Conservation (phyloP, 2,113 vertebrate genomes). For the Corythoichthys intestinalis region DNA sequence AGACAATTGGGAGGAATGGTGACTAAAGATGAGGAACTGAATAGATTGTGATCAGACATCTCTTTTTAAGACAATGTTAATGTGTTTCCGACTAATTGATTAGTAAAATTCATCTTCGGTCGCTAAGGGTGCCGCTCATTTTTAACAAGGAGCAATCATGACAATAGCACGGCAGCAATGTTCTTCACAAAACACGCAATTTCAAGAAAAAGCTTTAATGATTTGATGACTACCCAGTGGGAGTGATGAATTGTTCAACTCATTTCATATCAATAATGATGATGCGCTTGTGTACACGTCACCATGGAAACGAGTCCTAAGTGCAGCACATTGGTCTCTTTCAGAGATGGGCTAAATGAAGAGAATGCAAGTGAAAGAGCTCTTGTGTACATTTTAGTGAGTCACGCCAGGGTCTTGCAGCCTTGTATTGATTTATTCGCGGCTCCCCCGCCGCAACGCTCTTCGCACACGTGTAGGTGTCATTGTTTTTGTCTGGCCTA, state of each 20-base stretch:
- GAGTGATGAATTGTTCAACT: slow-evolving; percentile 14
- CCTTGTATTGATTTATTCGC: not conserved
- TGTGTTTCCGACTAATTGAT: not conserved
- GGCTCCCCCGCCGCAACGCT: slow-evolving; percentile 37
- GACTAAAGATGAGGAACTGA: not conserved
- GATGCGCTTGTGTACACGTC: slow-evolving; percentile 48
- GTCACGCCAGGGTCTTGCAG: not conserved
- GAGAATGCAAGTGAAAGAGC: not conserved
- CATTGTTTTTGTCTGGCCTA: slow-evolving; percentile 48
- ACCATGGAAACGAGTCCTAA: slow-evolving; percentile 46
- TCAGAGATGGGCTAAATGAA: slow-evolving; percentile 5
- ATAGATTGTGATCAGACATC: slow-evolving; percentile 5
- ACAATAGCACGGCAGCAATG: not conserved
- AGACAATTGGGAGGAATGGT: slow-evolving; percentile 3
- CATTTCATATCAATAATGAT: slow-evolving; percentile 27
- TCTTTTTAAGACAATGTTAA: not conserved
- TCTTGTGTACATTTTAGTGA: not conserved
- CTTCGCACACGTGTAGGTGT: slow-evolving; percentile 37
- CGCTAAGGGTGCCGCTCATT: not conserved
- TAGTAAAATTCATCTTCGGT: not conserved
- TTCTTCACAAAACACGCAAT: not conserved
- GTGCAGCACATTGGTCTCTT: slow-evolving; percentile 14
- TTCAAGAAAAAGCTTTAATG: not conserved
- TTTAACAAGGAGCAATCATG: slow-evolving; percentile 3
- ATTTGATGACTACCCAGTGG: not conserved